Conservation (phyloP, 1,140 invertebrate genomes). For the Diorhabda elongata region DNA sequence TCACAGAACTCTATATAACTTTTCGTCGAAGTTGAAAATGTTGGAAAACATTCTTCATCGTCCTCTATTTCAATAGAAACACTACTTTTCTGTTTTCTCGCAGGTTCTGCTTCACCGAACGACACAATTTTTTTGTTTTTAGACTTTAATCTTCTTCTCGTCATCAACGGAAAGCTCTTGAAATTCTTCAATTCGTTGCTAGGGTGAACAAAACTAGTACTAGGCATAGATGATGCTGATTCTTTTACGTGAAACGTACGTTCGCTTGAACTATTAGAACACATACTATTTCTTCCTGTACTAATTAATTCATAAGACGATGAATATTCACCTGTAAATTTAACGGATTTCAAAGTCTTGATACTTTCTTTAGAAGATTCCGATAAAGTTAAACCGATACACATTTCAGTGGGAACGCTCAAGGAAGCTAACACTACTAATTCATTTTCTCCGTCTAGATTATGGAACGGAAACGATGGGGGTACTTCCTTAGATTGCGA, state of each 20-base stretch:
- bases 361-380: background rate
- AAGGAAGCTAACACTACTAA: conserved; percentile 25
- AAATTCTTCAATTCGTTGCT: too few relatives aligned
- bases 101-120: too few relatives aligned
- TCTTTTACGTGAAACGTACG: background rate
- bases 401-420: conserved; percentile 24
- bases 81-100: too few relatives aligned
- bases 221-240: background rate
- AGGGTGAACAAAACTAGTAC: background rate
- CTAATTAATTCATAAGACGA: background rate
- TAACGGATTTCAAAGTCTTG: background rate
- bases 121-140: too few relatives aligned
- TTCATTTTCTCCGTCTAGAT: conserved; percentile 17
- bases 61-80: too few relatives aligned
- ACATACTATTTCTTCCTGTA: background rate
- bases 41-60: too few relatives aligned
- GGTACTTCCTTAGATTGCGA: conserved; percentile 1
- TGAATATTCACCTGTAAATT: background rate
- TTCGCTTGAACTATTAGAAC: background rate
- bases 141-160: too few relatives aligned
- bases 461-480: background rate
- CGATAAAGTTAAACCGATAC: conserved; percentile 13
- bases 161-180: too few relatives aligned
- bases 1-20: too few relatives aligned
- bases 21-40: too few relatives aligned